phyloP scores from a whole-genome alignment of 2,797 vertebrate genomes.

The Intellagama lesueurii region DNA sequence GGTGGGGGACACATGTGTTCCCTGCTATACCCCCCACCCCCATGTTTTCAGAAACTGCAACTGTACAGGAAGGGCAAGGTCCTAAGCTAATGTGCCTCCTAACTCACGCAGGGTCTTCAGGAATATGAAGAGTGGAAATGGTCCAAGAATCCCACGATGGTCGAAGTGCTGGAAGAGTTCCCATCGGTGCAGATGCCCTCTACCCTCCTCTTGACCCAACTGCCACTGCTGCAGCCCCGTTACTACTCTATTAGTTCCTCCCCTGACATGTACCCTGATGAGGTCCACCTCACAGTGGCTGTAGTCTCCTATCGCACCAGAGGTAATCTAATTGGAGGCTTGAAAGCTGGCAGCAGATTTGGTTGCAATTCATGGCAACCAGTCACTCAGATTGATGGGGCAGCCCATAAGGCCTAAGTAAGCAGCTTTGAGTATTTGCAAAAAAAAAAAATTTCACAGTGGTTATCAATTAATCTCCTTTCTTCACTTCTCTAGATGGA shows the following conservation, averaged over 20 bases:
- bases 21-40: too few relatives aligned
- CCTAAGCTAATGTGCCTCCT: background rate
- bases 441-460: background rate
- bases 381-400: background rate
- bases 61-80: too few relatives aligned
- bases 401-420: background rate
- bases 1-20: too few relatives aligned
- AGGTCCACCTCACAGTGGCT: constrained; percentile 97
- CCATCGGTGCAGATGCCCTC: constrained; percentile 94
- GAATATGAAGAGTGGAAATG: constrained; percentile 99
- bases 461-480: background rate
- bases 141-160: constrained; percentile 93
- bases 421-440: background rate
- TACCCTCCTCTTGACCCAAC: constrained; percentile 94
- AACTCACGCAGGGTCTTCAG: constrained; percentile 87
- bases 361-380: background rate
- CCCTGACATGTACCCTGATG: constrained; percentile 88
- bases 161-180: constrained; percentile 97
- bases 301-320: constrained; percentile 92
- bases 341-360: background rate
- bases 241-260: constrained; percentile 99
- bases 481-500: constrained; percentile 82
- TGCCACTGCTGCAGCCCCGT: constrained; percentile 93
- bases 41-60: too few relatives aligned
- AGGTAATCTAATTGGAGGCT: constrained; percentile 77